Percentiles rank a stretch among this genome's conserved stretches.
Conservation (phyloP, 2,888 invertebrate species). For the Serripes groenlandicus region DNA sequence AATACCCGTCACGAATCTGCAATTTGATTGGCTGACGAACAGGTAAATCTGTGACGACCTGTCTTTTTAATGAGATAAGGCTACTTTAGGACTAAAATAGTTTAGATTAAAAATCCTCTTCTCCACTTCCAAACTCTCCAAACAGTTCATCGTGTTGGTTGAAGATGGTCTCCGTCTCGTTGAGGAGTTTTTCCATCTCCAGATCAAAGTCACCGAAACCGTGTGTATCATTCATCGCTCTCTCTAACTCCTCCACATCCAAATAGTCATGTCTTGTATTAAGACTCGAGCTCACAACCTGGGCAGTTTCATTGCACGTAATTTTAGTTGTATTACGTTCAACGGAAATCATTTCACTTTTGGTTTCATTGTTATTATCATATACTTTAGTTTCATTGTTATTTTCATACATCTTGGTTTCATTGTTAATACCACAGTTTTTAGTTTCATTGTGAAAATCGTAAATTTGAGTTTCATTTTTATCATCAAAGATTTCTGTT, state of each 20-base stretch:
- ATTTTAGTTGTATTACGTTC: background rate
- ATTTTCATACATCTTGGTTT: background rate
- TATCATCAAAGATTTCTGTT: too few species aligned
- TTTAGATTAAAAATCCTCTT: background rate
- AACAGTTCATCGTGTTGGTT: slow-evolving; percentile 12
- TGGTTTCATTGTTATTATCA: background rate
- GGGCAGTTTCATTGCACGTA: background rate
- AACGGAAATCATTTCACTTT: background rate
- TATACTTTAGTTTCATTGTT: background rate
- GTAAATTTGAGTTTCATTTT: background rate
- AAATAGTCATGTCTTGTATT: slow-evolving; percentile 6
- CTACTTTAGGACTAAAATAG: too few species aligned
- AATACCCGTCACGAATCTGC: too few species aligned
- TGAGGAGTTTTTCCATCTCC: slow-evolving; percentile 13
- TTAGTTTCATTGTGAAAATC: too few species aligned
- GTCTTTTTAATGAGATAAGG: too few species aligned
- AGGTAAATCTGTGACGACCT: too few species aligned
- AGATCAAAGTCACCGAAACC: background rate
- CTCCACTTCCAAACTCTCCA: slow-evolving; percentile 12
- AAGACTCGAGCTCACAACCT: too few species aligned
- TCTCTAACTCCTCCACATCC: slow-evolving; percentile 28
- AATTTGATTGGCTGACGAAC: too few species aligned
- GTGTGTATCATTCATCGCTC: background rate
- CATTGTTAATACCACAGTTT: too few species aligned
- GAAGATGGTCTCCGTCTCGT: background rate